Evolutionary conservation across 2,888 invertebrate genomes (phyloP).

Genomic region (Serrognathus titanus): DNA sequence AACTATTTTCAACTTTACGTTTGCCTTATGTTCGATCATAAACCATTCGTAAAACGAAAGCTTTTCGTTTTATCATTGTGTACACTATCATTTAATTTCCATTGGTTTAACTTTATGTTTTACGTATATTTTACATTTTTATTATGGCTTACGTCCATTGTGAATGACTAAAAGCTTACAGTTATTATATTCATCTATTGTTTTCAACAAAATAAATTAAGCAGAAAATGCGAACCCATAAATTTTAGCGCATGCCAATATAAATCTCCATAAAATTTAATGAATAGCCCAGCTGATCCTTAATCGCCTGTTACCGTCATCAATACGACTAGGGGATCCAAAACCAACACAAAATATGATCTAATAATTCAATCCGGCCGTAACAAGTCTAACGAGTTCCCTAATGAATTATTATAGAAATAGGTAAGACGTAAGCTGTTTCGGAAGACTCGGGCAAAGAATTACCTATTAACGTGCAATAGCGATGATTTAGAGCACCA

Average conservation of each 20-base stretch:
- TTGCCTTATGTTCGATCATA: no score
- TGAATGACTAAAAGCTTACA: no score
- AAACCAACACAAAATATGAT: neutral
- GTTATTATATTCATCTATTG: no score
- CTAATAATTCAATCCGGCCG: neutral
- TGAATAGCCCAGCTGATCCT: neutral
- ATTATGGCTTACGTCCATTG: no score
- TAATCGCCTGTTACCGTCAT: neutral
- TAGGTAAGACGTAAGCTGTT: neutral
- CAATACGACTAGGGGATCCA: neutral
- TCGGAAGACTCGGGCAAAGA: conserved; percentile 21
- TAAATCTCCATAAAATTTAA: neutral
- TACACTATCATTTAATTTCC: no score
- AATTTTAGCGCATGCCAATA: neutral
- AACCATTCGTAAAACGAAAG: no score
- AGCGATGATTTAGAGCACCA: conserved; percentile 26
- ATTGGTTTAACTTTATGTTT: no score
- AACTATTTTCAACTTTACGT: no score
- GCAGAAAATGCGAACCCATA: no score
- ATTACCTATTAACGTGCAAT: conserved; percentile 31
- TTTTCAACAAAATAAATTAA: no score
- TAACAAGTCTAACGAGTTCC: neutral
- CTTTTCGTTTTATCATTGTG: no score
- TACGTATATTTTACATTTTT: no score
- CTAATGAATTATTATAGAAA: neutral